These are phyloP conservation scores for Pseudorhiza aurosa DNA, from an alignment of 30 jellyfish, hydroid and myxozoan species.

Conservation along the genomic window DNA sequence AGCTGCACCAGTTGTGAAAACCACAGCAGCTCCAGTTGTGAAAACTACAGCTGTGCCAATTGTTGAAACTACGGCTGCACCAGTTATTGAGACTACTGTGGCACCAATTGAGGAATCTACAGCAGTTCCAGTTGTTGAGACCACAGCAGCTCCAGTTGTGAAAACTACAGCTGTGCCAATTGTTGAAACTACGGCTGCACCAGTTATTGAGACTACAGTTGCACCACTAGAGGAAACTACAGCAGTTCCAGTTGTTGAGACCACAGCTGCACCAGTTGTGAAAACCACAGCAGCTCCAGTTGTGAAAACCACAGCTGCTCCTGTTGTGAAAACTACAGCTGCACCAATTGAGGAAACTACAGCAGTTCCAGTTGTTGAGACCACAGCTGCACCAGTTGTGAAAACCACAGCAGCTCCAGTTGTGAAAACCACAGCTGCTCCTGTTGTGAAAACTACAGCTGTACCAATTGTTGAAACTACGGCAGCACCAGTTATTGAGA, in stretches of 20 bases:
- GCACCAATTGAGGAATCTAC: neutral
- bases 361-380: neutral
- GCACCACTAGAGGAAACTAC: conserved; percentile 17
- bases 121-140: neutral
- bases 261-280: conserved; percentile 25
- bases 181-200: neutral
- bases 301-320: conserved; percentile 6
- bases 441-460: conserved; percentile 15
- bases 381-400: conserved; percentile 10
- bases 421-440: neutral
- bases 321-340: neutral
- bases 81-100: neutral
- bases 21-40: conserved; percentile 28
- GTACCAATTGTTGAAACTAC: conserved; percentile 12
- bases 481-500: neutral
- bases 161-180: neutral
- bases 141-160: neutral
- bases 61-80: neutral
- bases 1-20: conserved; percentile 35
- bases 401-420: conserved; percentile 30
- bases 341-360: neutral
- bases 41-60: conserved; percentile 11
- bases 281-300: conserved; percentile 12
- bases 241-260: conserved; percentile 23
- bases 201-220: neutral